Evolutionary conservation across 2,113 vertebrate genomes (phyloP), one percentile per base, ranked within the genome.

Genomic region (Lepisosteus oculatus): DNA sequence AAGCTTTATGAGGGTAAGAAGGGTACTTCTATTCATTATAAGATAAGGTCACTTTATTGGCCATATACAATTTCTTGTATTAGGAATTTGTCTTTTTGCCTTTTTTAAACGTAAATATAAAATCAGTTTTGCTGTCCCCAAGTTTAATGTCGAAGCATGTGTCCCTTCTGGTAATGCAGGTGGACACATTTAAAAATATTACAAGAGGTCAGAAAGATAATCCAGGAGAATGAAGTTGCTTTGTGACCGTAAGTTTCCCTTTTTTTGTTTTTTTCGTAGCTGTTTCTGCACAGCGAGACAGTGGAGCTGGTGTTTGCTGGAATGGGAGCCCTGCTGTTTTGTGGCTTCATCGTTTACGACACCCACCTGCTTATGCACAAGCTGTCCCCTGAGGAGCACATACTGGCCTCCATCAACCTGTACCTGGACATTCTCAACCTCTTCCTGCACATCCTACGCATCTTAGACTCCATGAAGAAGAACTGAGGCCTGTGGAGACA

Each of bases 341-440:
- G 96, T n/a, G 96, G 95, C 70, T 98, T 98, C 88, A 95, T 98
- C 81, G 94, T 99, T 88, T 97, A 93, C 41, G 96, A 98, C 78
- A 99, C 95, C 14, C 91, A 95, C 72, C 72, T 95, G 71, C 83
- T 99, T 84, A 97, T 99, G 96, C 95, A 97, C 78, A 93, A 91
- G 81, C 91, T 99, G 3, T 99, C 97, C 17, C 96, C 96, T 0
- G 97, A 99, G 85, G 97, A 99, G 70, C 95, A 98, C 77, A 89
- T 99, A 63, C 66, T 97, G 86, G 96, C 96, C 83, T 90, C 96
- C 80, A 95, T 98, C 85, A 97, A 87, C 79, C 93, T 99, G 72
- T 99, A 98, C 84, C 87, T 99, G 88, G 97, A 99, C 83, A 90
- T 98, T 69, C 90, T 98, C 85, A 98, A 96, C 87, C 92, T 99